Percentiles rank a stretch among this genome's conserved stretches.
Evolutionary conservation across 2,113 vertebrate species (phyloP).

Genomic region (Galeopterus variegatus): DNA sequence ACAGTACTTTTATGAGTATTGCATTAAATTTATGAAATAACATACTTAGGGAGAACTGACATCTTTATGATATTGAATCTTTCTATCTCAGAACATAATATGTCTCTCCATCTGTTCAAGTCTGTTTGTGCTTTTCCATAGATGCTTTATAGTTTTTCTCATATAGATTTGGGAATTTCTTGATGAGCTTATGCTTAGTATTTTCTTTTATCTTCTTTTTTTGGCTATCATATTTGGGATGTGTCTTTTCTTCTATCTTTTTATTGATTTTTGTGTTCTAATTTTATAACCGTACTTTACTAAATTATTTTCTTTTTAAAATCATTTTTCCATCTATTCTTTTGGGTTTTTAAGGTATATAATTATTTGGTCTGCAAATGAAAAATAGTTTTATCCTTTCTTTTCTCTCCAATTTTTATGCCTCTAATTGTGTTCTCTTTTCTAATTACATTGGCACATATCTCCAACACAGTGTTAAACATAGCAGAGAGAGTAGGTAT

Average conservation of each 20-base stretch:
- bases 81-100: not conserved
- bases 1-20: conserved; percentile 30
- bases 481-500: not conserved
- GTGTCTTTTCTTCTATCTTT: not conserved
- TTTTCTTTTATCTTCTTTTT: not conserved
- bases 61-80: not conserved
- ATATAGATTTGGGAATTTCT: conserved; percentile 2
- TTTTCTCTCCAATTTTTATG: conserved; percentile 46
- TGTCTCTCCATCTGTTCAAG: not conserved
- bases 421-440: conserved; percentile 40
- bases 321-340: conserved; percentile 35
- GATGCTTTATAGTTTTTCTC: not conserved
- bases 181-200: conserved; percentile 29
- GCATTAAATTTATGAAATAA: conserved; percentile 20
- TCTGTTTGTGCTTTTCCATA: not conserved
- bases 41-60: conserved; percentile 25
- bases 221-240: not conserved
- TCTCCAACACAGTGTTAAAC: conserved; percentile 51
- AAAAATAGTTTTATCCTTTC: conserved; percentile 45
- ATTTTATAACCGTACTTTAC: conserved; percentile 47
- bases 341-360: conserved; percentile 23
- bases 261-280: conserved; percentile 26
- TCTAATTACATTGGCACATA: conserved; percentile 38
- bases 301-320: conserved; percentile 61
- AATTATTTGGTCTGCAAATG: conserved; percentile 50